Evolutionary conservation across 2,113 vertebrate genomes (phyloP).

Genomic region (Osmerus eperlanus): DNA sequence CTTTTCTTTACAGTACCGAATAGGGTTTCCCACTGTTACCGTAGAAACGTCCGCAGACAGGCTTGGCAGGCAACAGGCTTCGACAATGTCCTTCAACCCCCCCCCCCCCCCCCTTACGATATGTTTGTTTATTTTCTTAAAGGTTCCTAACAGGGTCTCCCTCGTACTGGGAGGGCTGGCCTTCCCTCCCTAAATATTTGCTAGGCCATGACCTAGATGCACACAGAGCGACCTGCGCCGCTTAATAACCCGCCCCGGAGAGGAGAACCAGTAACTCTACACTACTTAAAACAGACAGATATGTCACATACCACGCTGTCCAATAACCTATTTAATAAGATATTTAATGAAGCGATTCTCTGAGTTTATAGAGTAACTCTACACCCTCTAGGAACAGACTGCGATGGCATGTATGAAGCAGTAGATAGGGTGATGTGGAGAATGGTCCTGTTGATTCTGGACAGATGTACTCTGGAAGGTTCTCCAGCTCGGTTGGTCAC

Average conservation of each 20-base stretch:
- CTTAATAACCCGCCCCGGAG: slow-evolving; percentile 52
- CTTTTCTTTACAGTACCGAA: neutral
- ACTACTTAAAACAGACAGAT: slow-evolving; percentile 65
- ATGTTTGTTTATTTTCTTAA: slow-evolving; percentile 56
- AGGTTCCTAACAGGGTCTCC: slow-evolving; percentile 42
- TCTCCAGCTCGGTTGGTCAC: neutral
- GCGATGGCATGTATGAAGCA: slow-evolving; percentile 13
- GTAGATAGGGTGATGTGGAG: neutral
- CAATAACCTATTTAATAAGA: slow-evolving; percentile 62
- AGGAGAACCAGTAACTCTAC: slow-evolving; percentile 54
- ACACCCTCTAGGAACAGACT: slow-evolving; percentile 27
- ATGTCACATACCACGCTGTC: slow-evolving; percentile 61
- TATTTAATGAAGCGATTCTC: slow-evolving; percentile 61
- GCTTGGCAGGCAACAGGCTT: slow-evolving; percentile 3
- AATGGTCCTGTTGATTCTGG: slow-evolving; percentile 5
- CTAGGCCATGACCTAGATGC: slow-evolving; percentile 60
- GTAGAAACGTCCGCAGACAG: slow-evolving; percentile 5
- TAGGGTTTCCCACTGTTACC: neutral
- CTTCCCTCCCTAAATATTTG: slow-evolving; percentile 67
- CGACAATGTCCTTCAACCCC: slow-evolving; percentile 20
- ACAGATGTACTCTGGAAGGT: neutral
- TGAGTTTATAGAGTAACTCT: slow-evolving; percentile 46
- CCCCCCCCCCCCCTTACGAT: slow-evolving; percentile 11
- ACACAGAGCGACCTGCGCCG: slow-evolving; percentile 52
- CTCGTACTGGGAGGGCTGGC: slow-evolving; percentile 54